Base-by-base conservation (phyloP, 1,140 invertebrate genomes). In the Drosophila subobscura region DNA sequence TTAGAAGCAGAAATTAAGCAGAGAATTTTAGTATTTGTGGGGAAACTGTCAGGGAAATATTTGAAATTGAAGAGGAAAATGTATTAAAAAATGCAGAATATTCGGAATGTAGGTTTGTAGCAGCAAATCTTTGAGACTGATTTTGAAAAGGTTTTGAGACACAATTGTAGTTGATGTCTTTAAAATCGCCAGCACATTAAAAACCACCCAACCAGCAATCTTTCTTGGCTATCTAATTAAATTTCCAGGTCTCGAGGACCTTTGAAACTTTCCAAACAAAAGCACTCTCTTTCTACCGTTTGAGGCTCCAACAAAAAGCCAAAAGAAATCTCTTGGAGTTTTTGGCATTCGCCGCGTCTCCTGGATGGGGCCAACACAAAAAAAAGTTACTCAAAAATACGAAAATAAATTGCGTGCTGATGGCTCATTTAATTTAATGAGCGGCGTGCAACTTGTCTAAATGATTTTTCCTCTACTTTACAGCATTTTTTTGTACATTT, bases 361-460 rank as follows among this genome's bases (percentile, higher is more conserved):
- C 51, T 50, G 52, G 47, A 58, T 50, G 55, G 37, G 73, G 64
- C 61, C 77, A 80, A 72, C 49, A 51, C 67, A 37, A 20, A 20
- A 20, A 77, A 77, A 84, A 84, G 77, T 84, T 84, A 90, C 88
- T 90, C 77, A 90, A 90, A 90, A 90, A 90, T 90, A 90, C 83
- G 86, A 80, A 90, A 90, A 90, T 90, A 90, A 90, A 90, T 90
- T 90, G 88, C 88, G 88, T 90, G 88, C 88, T 90, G 88, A 90
- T 90, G 88, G 88, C 88, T 90, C 88, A 90, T 90, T 90, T 90
- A 90, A 90, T 90, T 90, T 90, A 90, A 90, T 90, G 88, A 90
- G 88, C 88, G 84, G 88, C 88, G 88, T 90, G 88, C 88, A 90
- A 90, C 79, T 90, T 90, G 88, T 90, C 88, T 90, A 90, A 90